Evolutionary conservation across 2,888 invertebrate genomes (phyloP).

Genomic region (Seira musarum): DNA sequence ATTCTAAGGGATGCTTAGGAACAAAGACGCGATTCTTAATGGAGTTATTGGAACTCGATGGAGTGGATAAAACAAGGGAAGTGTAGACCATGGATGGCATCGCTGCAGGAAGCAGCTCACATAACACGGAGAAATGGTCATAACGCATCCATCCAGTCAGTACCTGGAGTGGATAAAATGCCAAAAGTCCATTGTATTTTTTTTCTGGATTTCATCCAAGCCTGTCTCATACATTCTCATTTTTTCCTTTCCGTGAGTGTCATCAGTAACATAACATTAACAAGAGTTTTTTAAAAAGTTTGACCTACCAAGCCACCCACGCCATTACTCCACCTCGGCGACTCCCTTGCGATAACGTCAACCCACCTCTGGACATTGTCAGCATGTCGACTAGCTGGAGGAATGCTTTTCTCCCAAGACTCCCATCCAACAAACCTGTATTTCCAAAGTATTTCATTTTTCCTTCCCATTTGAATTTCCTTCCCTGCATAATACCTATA

Average conservation of each 20-base stretch:
- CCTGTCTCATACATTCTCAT: not conserved
- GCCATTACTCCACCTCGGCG: conserved; percentile 66
- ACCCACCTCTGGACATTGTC: conserved; percentile 82
- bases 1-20: conserved; percentile 39
- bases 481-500: too few relatives aligned
- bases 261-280: too few relatives aligned
- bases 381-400: conserved; percentile 79
- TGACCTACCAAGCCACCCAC: conserved; percentile 69
- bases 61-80: conserved; percentile 64
- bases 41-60: conserved; percentile 51
- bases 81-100: conserved; percentile 77
- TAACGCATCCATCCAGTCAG: conserved; percentile 75
- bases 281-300: not conserved
- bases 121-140: conserved; percentile 81
- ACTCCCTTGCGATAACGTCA: conserved; percentile 70
- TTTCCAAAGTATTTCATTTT: not conserved
- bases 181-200: too few relatives aligned
- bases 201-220: not conserved
- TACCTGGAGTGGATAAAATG: conserved; percentile 67
- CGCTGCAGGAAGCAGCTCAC: conserved; percentile 79
- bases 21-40: conserved; percentile 68
- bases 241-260: not conserved
- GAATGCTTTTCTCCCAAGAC: conserved; percentile 79
- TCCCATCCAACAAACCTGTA: conserved; percentile 72
- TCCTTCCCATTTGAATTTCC: not conserved